phyloP scores from a whole-genome alignment of 2,888 invertebrate species.

The Plebejus anna region DNA sequence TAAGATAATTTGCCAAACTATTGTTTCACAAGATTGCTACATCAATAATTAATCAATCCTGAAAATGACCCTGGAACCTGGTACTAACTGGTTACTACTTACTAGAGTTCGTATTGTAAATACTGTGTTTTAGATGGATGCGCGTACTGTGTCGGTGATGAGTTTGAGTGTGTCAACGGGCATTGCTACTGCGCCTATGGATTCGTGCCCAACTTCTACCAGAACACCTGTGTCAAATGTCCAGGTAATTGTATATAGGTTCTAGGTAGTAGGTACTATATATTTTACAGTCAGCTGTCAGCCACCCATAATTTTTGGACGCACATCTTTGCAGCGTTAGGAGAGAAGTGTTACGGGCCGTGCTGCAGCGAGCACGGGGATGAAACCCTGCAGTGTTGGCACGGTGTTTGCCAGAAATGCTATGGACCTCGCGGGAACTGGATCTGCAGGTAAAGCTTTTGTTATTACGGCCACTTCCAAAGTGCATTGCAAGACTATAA shows the following conservation, averaged over 20 bases:
- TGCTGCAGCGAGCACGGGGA: constrained; percentile 58
- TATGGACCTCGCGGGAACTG: constrained; percentile 58
- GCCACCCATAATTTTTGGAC: not conserved
- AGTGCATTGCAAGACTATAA: too few relatives aligned
- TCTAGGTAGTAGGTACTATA: too few relatives aligned
- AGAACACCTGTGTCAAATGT: constrained; percentile 59
- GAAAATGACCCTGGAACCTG: not conserved
- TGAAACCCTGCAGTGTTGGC: constrained; percentile 62
- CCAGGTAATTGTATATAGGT: constrained; percentile 53
- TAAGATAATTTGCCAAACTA: not conserved
- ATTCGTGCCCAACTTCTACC: constrained; percentile 55
- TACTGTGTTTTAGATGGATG: constrained; percentile 50
- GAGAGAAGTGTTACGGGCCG: constrained; percentile 61
- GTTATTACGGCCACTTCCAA: too few relatives aligned
- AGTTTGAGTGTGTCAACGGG: constrained; percentile 61
- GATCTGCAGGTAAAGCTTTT: constrained; percentile 58
- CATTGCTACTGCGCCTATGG: constrained; percentile 62
- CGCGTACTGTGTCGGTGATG: constrained; percentile 56
- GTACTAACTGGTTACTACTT: not conserved
- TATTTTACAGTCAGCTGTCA: not conserved
- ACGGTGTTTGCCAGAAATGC: constrained; percentile 62
- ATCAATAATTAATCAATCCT: not conserved
- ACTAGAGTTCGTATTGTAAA: not conserved
- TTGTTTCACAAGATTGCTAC: not conserved
- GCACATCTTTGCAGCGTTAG: constrained; percentile 50